Conservation (phyloP, 2,888 invertebrate genomes). For the Linnaemya tessellans region DNA sequence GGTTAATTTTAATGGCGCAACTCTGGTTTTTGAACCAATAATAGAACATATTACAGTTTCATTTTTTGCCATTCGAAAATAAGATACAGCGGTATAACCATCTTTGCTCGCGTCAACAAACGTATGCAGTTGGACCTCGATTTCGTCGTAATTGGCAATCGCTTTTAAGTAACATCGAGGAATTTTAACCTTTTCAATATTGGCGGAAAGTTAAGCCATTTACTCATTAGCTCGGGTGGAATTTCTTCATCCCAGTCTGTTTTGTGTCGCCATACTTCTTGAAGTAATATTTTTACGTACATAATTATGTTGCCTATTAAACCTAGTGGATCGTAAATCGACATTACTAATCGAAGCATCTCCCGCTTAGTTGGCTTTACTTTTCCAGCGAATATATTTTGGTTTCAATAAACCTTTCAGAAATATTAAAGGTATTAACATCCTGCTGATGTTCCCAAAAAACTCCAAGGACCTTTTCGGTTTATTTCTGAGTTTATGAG, state of each 20-base stretch:
- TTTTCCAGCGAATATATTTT: too few relatives aligned
- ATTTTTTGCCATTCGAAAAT: too few relatives aligned
- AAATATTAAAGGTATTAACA: too few relatives aligned
- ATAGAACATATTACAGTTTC: too few relatives aligned
- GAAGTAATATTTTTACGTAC: slow-evolving; percentile 48
- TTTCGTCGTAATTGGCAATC: not conserved
- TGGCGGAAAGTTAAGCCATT: slow-evolving; percentile 12
- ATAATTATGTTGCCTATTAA: slow-evolving; percentile 42
- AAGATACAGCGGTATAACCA: slow-evolving; percentile 3
- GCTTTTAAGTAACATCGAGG: too few relatives aligned
- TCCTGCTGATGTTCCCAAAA: too few relatives aligned
- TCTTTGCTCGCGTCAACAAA: not conserved
- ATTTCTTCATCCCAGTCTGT: slow-evolving; percentile 37
- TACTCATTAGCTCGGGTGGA: slow-evolving; percentile 33
- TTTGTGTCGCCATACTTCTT: slow-evolving; percentile 49
- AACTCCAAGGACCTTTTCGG: too few relatives aligned
- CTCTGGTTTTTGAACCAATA: too few relatives aligned
- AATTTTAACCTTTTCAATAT: not conserved
- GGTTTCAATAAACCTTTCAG: too few relatives aligned
- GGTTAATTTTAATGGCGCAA: slow-evolving; percentile 35
- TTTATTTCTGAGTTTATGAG: too few relatives aligned
- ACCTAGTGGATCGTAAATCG: slow-evolving; percentile 39
- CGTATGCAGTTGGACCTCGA: not conserved
- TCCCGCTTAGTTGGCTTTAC: too few relatives aligned
- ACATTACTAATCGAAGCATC: too few relatives aligned